Conservation (phyloP, 1,140 invertebrate genomes). For the Heliothis subflexa region DNA sequence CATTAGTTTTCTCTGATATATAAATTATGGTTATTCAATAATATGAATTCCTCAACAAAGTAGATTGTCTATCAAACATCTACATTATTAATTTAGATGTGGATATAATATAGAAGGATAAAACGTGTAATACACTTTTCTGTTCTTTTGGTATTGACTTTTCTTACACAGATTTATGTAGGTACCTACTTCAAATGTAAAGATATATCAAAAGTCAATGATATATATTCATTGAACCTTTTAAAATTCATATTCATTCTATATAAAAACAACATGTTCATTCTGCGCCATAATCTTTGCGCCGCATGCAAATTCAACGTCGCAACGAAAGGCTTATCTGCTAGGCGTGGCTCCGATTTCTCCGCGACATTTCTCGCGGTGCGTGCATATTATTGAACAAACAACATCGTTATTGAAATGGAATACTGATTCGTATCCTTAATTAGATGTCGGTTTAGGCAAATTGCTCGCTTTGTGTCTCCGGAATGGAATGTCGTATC, state of each 20-base stretch:
- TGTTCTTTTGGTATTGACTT: too few relatives aligned
- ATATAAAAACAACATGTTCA: not conserved
- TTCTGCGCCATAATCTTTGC: conserved; percentile 53
- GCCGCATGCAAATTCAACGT: conserved; percentile 68
- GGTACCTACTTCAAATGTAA: too few relatives aligned
- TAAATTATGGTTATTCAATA: too few relatives aligned
- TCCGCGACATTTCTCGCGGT: conserved; percentile 58
- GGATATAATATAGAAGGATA: too few relatives aligned
- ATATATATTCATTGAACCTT: not conserved
- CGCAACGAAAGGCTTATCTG: conserved; percentile 66
- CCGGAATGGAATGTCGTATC: not conserved
- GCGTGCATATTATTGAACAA: conserved; percentile 52
- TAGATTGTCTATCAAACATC: too few relatives aligned
- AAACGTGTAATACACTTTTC: too few relatives aligned
- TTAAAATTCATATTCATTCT: not conserved
- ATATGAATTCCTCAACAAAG: not conserved
- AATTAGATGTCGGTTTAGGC: conserved; percentile 31
- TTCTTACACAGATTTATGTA: too few relatives aligned
- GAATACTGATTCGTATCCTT: conserved; percentile 30
- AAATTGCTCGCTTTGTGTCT: conserved; percentile 21
- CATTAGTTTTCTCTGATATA: too few relatives aligned
- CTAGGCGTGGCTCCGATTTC: conserved; percentile 59
- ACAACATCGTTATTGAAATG: conserved; percentile 38
- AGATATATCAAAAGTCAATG: too few relatives aligned
- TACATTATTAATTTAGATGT: too few relatives aligned